Percentiles rank a stretch among this genome's conserved stretches.
Evolutionary conservation across 1,140 invertebrate species (phyloP).

Genomic region (Pseudomyrmex cubaensis): DNA sequence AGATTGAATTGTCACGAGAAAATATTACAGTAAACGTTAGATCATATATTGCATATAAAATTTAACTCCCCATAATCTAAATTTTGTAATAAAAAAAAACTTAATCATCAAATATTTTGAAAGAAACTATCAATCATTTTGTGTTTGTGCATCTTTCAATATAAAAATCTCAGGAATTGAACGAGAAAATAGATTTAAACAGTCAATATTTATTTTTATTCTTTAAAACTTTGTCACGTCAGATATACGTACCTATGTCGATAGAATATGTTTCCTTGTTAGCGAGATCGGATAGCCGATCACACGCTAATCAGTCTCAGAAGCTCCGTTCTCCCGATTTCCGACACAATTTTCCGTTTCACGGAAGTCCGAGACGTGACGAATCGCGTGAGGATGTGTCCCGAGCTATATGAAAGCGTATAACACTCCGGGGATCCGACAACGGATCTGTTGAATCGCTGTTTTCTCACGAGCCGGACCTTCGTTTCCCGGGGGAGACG

Average conservation of each 20-base stretch:
- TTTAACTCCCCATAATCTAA: no score
- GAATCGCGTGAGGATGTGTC: conserved; percentile 54
- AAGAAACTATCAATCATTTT: no score
- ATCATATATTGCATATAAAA: no score
- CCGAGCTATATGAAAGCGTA: conserved; percentile 21
- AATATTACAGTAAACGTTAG: no score
- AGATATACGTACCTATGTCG: not conserved
- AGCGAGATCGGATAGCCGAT: conserved; percentile 27
- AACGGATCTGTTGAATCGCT: not conserved
- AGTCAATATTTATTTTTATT: not conserved
- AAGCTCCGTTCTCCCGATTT: conserved; percentile 16
- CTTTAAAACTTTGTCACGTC: not conserved
- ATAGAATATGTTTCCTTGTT: not conserved
- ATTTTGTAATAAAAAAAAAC: no score
- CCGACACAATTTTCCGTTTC: conserved; percentile 42
- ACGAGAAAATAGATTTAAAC: no score
- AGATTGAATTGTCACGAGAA: no score
- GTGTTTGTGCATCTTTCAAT: no score
- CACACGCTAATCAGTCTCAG: conserved; percentile 43
- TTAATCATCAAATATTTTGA: no score
- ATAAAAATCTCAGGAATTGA: no score
- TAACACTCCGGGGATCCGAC: not conserved
- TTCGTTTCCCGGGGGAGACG: conserved; percentile 16
- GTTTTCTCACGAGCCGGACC: conserved; percentile 49
- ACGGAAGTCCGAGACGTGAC: conserved; percentile 54